phyloP scores from a whole-genome alignment of 1,140 invertebrate species.

The Leptinotarsa defecta region DNA sequence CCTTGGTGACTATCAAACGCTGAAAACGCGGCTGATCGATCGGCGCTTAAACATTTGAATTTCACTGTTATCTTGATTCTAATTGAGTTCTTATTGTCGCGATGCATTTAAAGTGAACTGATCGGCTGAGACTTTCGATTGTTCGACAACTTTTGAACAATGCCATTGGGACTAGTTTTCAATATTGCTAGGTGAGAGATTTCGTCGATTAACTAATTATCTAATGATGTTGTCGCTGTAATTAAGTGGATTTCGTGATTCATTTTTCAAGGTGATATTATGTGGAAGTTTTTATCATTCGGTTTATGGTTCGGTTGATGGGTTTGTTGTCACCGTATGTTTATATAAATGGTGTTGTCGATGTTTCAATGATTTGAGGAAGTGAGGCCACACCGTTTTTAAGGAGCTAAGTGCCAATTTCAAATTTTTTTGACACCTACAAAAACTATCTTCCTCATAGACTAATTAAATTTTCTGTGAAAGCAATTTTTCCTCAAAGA shows the following conservation, averaged over 20 bases:
- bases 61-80: background rate
- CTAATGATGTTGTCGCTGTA: background rate
- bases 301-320: background rate
- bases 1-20: constrained; percentile 19
- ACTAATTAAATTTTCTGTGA: too few relatives aligned
- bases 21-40: background rate
- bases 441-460: too few relatives aligned
- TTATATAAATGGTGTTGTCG: too few relatives aligned
- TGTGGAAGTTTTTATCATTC: too few relatives aligned
- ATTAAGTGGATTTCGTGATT: background rate
- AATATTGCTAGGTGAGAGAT: constrained; percentile 32
- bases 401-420: too few relatives aligned
- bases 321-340: background rate
- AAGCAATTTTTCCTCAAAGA: too few relatives aligned
- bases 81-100: background rate
- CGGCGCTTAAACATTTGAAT: constrained; percentile 16
- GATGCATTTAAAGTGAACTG: background rate
- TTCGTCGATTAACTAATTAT: constrained; percentile 12
- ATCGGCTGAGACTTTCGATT: background rate
- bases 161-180: constrained; percentile 42
- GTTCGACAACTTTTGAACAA: constrained; percentile 24
- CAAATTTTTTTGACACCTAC: too few relatives aligned
- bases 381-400: too few relatives aligned
- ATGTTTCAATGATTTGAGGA: too few relatives aligned
- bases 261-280: background rate